These are phyloP conservation scores for Brachionus asplanchnoidis DNA, from an alignment of 1,140 invertebrate genomes.

Conservation along the genomic window DNA sequence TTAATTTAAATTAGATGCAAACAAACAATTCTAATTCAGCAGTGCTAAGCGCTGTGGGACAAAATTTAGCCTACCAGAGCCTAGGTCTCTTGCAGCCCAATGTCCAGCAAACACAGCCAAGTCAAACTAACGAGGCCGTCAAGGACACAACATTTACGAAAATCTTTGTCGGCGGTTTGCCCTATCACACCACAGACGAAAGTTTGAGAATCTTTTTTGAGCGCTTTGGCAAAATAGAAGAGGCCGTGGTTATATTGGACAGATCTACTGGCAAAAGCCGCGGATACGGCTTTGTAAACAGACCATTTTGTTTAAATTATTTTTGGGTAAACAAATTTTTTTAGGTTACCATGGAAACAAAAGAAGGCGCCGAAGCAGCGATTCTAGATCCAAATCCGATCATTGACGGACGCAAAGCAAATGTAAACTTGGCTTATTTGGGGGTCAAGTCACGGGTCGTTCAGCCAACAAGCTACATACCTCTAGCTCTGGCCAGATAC, in stretches of 20 bases:
- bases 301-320: not conserved
- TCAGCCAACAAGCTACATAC: constrained; percentile 6
- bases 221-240: constrained; percentile 91
- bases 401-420: constrained; percentile 95
- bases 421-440: constrained; percentile 93
- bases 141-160: constrained; percentile 97
- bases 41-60: not conserved
- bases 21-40: not conserved
- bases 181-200: constrained; percentile 95
- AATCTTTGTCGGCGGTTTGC: constrained; percentile 64
- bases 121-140: not conserved
- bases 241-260: constrained; percentile 95
- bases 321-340: not conserved
- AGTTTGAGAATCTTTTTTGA: constrained; percentile 89
- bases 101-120: not conserved
- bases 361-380: constrained; percentile 82
- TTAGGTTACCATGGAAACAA: constrained; percentile 93
- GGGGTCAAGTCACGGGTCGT: constrained; percentile 68
- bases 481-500: not conserved
- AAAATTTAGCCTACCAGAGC: not conserved
- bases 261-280: constrained; percentile 90
- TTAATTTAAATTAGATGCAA: not conserved
- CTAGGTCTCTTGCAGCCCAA: not conserved
- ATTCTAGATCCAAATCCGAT: constrained; percentile 97
- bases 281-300: constrained; percentile 86